Base-by-base conservation (phyloP, 2,888 invertebrate species). In the Trichopria drosophilae region DNA sequence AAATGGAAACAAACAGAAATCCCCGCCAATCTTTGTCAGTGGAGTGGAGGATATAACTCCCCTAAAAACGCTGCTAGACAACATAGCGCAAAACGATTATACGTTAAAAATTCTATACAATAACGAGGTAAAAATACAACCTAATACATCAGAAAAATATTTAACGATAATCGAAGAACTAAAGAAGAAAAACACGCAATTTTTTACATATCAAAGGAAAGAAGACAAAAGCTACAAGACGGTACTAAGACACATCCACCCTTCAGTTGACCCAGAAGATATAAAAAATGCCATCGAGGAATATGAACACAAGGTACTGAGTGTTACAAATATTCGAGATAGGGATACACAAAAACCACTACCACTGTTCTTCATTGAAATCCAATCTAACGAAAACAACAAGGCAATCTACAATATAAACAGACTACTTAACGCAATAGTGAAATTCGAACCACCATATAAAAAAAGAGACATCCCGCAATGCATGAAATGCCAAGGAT, bases 261-360 rank as follows among this genome's bases (percentile, higher is more conserved):
- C 18, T 5, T 36, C 36, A 3, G 22, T 23, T 4, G 36, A 36
- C 5, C 10, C 5, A 4, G 16, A 36, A 3, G 5, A 36, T 19
- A 36, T 36, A 10, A 19, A 19, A 36, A n/a, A n/a, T n/a, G n/a
- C n/a, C n/a, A n/a, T n/a, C n/a, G 20, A 36, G 20, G 36, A 36
- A 36, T 36, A 22, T 19, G 36, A 20, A n/a, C 36, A 36, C 20
- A 13, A 36, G 22, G n/a, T n/a, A n/a, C n/a, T n/a, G n/a, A n/a
- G n/a, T n/a, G n/a, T n/a, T n/a, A n/a, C n/a, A n/a, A n/a, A 36
- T 12, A 13, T 36, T 10, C 6, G 10, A 20, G 19, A 19, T 3
- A 36, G n/a, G 6, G 10, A 4, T 3, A 36, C 4, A n/a, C n/a
- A 36, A 10, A 19, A 3, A 36, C 4, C 9, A 19, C 36, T 36